Evolutionary conservation across 1,140 invertebrate genomes (phyloP).

Genomic region (Centruroides sculpturatus): DNA sequence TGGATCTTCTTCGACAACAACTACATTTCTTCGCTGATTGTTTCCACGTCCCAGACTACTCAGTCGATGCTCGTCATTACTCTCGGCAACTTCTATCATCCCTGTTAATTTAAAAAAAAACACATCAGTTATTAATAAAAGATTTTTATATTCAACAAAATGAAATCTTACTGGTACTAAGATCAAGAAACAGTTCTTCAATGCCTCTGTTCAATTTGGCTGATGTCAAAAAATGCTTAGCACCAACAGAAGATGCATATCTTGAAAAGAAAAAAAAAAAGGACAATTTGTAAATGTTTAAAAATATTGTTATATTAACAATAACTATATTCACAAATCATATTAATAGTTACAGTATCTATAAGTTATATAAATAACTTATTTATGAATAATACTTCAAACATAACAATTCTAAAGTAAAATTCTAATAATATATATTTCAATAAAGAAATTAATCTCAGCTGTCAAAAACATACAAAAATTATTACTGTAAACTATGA

Average conservation of each 20-base stretch:
- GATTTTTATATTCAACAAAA: neutral
- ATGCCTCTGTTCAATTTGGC: conserved; percentile 88
- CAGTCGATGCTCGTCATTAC: conserved; percentile 15
- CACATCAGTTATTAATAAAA: neutral
- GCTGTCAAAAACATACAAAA: no score
- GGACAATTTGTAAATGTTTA: no score
- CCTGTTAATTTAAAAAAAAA: conserved; percentile 19
- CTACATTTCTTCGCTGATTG: conserved; percentile 25
- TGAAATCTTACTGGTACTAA: conserved; percentile 44
- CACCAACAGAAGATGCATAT: conserved; percentile 80
- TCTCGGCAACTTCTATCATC: conserved; percentile 29
- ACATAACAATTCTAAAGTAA: no score
- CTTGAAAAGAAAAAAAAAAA: conserved; percentile 32
- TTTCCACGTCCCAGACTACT: conserved; percentile 16
- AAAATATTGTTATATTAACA: no score
- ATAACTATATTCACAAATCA: no score
- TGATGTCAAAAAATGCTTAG: conserved; percentile 87
- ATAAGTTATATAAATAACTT: no score
- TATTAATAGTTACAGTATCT: no score
- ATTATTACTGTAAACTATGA: no score
- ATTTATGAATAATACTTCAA: no score
- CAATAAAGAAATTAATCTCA: no score
- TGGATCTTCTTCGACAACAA: conserved; percentile 28
- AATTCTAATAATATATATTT: no score
- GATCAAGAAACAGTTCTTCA: conserved; percentile 78